Evolutionary conservation across 2,888 invertebrate genomes (phyloP), one percentile per base, ranked within the genome.

Genomic region (Drosophila falleni): DNA sequence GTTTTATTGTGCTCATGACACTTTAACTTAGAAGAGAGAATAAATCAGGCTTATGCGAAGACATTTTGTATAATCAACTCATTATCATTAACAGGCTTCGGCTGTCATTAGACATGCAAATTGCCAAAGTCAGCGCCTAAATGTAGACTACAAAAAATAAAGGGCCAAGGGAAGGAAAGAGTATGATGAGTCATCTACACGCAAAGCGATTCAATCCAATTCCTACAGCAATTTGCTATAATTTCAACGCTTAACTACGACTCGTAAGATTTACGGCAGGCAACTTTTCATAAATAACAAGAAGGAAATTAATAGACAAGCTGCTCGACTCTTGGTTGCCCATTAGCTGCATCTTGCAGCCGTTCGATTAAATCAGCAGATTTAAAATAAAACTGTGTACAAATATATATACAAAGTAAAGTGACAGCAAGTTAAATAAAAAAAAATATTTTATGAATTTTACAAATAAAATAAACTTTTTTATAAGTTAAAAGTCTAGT

Each of bases 31-130:
- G 16, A 55, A 29, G 4, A n/a, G 16, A 5, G 16, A 31, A 59
- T 59, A 47, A 59, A 59, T 59, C 58, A 39, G 37, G 29, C 39
- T 47, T 42, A 41, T 11, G 15, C 49, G 10, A 16, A 51, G n/a
- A 65, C 37, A 47, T 23, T 54, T 37, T 64, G 66, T 68, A 85
- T 87, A 88, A 83, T 88, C 66, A 73, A 61, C 73, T 74, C 80
- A 88, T 88, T 86, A 88, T 86, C 88, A 82, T 83, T 88, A 88
- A 64, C 66, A 56, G 58, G 60, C 80, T 76, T 50, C 1, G 31
- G 26, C 47, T 42, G 76, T 54, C 64, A 70, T 83, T 81, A 89
- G 84, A 87, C 89, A 87, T 85, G 89, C 78, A 89, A 85, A 85
- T 64, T 54, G 50, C 44, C 15, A 13, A 39, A 37, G 5, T 46